Base-by-base conservation (phyloP, 1,140 invertebrate species). In the Drosophila ironensis region DNA sequence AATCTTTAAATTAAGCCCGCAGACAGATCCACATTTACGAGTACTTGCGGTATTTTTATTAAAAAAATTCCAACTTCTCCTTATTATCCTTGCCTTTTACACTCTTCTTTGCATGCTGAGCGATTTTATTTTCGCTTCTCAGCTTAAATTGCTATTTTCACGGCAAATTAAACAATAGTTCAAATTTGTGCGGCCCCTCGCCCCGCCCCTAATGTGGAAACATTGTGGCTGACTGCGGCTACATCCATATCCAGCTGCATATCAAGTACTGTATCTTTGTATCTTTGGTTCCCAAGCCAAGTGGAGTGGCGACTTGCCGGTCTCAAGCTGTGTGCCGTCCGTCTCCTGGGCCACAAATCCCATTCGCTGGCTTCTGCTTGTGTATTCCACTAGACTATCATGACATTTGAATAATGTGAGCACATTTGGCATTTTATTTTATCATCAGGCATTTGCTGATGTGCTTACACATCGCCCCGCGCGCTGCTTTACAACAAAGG, bases 351-450 rank as follows among this genome's bases (percentile, higher is more conserved):
- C 4, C 12, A 3, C 3, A 12, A n/a, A n/a, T n/a, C n/a, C n/a
- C n/a, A n/a, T n/a, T n/a, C n/a, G n/a, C n/a, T n/a, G 33, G 4
- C 11, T 5, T 16, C 50, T 56, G 37, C 27, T 25, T 27, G 51
- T 28, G 14, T 44, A 44, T 69, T 28, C 45, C 64, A 61, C 51
- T 82, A 78, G 73, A 86, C 74, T 78, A 82, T 82, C 78, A 70
- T 72, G 61, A 73, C 80, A 84, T 86, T 84, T 84, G 78, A 84
- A 84, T 84, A 84, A 84, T 84, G 78, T 37, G 74, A 68, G 59
- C 78, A 78, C 78, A 84, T 84, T 84, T 84, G 80, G 78, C 64
- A 86, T 84, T 84, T 86, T 86, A 78, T 84, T 84, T 84, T 86
- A 84, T 73, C 80, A 84, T 84, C 73, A 71, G 78, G 70, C 80